Evolutionary conservation across 2,888 invertebrate species (phyloP), one percentile per base, ranked within the genome.

Genomic region (Lacanobia oleracea): DNA sequence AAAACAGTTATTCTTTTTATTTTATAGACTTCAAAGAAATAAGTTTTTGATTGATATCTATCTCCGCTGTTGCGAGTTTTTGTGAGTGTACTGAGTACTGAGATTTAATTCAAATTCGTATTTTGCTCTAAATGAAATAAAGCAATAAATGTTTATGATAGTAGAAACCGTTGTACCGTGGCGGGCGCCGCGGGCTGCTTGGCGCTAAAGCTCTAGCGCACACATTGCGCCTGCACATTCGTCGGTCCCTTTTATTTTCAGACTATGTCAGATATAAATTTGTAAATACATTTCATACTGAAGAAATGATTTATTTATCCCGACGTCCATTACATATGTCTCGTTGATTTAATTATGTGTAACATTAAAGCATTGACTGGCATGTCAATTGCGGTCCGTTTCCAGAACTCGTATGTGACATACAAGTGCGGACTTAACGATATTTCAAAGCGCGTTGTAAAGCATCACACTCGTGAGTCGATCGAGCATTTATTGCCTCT

Each of bases 41-140:
- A 74, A 50, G 40, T 65, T 77, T 81, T 78, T 81, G 78, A 74
- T 78, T 78, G 81, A 82, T 82, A 73, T 82, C 67, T 73, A 68
- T 77, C 65, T 68, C 27, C 51, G 62, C 62, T 57, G 45, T 68
- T 71, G 53, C 27, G 50, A 45, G 65, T 81, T 78, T 81, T 78
- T 81, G 74, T 62, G 60, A 40, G 23, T 45, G 27, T 77, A 69
- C 72, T 62, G 79, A 85, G 84, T 84, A 85, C 48, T 54, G 27
- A 86, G 86, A 88, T 87, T 87, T 89, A 87, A 88, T 88, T 91
- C 85, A 87, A 88, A 89, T 89, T 87, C 85, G 86, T 88, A 89
- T 89, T 91, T 91, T 89, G 87, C 89, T 89, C 84, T 84, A 88
- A 89, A 91, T 91, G 88, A 92, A 93, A 94, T 93, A 92, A 91